A percentile compares a stretch with the other conserved stretches of the same genome.
phyloP scores from a whole-genome alignment of 2,888 invertebrate genomes.

The Mythimna albipuncta region DNA sequence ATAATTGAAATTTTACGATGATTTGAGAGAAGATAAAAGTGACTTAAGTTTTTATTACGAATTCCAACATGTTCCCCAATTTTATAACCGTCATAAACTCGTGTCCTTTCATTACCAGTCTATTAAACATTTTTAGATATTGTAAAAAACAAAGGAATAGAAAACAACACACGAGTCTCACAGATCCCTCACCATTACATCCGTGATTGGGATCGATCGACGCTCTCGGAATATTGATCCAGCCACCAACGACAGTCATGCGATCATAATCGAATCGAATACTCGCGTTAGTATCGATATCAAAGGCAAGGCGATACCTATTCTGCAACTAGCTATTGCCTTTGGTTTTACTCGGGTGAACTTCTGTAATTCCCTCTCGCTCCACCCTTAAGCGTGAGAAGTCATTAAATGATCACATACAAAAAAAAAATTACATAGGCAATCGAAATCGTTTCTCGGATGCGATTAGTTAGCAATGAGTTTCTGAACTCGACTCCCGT shows the following conservation, averaged over 20 bases:
- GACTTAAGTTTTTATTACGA: not conserved
- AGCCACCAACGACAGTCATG: slow-evolving; percentile 41
- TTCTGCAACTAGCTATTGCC: slow-evolving; percentile 18
- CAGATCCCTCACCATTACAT: slow-evolving; percentile 48
- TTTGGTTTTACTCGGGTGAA: not conserved
- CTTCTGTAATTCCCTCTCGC: not conserved
- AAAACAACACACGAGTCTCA: slow-evolving; percentile 38
- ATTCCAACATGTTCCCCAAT: slow-evolving; percentile 9
- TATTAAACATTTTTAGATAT: slow-evolving; percentile 14
- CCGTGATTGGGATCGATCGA: slow-evolving; percentile 54
- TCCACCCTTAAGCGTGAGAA: no score
- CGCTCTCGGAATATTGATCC: slow-evolving; percentile 57
- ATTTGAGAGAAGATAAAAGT: no score
- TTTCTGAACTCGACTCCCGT: slow-evolving; percentile 18
- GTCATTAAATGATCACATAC: no score
- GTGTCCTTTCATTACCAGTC: slow-evolving; percentile 22
- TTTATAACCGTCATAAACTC: slow-evolving; percentile 15
- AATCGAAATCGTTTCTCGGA: slow-evolving; percentile 6
- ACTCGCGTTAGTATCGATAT: slow-evolving; percentile 48
- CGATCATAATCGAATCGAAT: slow-evolving; percentile 51
- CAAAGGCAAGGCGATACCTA: slow-evolving; percentile 48
- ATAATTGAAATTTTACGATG: no score
- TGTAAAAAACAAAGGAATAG: slow-evolving; percentile 44
- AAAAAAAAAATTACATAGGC: not conserved
- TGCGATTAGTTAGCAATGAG: slow-evolving; percentile 34